Conservation (phyloP, 1,140 invertebrate genomes). For the Pseudomyrmex pallidus region DNA sequence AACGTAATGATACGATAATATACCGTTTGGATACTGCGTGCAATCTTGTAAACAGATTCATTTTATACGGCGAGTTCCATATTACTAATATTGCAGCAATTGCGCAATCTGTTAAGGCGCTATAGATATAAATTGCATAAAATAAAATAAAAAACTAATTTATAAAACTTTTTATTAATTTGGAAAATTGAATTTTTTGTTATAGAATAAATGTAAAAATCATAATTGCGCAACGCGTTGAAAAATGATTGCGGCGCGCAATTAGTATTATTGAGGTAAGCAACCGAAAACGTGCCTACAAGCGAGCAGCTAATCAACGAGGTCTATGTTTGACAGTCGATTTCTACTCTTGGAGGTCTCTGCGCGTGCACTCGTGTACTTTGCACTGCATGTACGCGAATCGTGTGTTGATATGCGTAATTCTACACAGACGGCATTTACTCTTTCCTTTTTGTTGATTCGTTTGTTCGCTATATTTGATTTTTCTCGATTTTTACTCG, state of each 20-base stretch:
- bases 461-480: too few relatives aligned
- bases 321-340: slow-evolving; percentile 74
- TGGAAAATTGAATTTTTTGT: not conserved
- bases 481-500: too few relatives aligned
- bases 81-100: not conserved
- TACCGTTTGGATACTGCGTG: not conserved
- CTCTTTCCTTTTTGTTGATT: too few relatives aligned
- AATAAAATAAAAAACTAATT: too few relatives aligned
- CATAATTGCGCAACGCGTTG: slow-evolving; percentile 23
- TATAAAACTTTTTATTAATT: too few relatives aligned
- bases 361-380: slow-evolving; percentile 44
- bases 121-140: too few relatives aligned
- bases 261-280: slow-evolving; percentile 71
- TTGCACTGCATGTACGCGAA: slow-evolving; percentile 40
- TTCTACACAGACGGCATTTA: slow-evolving; percentile 21
- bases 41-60: slow-evolving; percentile 1
- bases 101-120: not conserved
- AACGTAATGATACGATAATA: not conserved
- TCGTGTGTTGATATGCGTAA: slow-evolving; percentile 64
- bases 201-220: slow-evolving; percentile 7
- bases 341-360: slow-evolving; percentile 68
- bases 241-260: slow-evolving; percentile 54
- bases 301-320: slow-evolving; percentile 78
- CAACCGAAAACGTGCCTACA: slow-evolving; percentile 61
- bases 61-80: not conserved